Conservation (phyloP, 1,140 invertebrate genomes). For the Heliconius nattereri region DNA sequence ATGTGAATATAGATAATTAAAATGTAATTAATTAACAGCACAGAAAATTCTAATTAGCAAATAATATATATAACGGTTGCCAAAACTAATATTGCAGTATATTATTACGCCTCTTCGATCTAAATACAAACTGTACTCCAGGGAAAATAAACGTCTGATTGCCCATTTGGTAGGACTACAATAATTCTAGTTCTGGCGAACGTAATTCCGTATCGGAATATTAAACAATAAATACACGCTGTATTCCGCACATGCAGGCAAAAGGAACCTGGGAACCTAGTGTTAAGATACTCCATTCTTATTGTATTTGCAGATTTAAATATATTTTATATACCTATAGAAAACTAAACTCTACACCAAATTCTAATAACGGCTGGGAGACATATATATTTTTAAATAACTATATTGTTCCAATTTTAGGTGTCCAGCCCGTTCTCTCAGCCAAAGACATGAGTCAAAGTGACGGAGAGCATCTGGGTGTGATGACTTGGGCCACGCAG, state of each 20-base stretch:
- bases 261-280: background rate
- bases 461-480: slow-evolving; percentile 96
- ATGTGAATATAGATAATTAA: background rate
- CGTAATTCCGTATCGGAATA: slow-evolving; percentile 1
- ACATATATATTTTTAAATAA: too few species aligned
- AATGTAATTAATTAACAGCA: background rate
- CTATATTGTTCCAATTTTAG: slow-evolving; percentile 57
- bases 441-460: slow-evolving; percentile 96
- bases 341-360: too few species aligned
- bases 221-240: background rate
- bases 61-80: background rate
- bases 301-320: too few species aligned
- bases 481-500: slow-evolving; percentile 96
- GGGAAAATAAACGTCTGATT: slow-evolving; percentile 21
- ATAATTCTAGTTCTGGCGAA: background rate
- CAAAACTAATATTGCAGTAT: slow-evolving; percentile 5
- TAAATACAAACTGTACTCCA: slow-evolving; percentile 17
- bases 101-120: slow-evolving; percentile 10
- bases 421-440: slow-evolving; percentile 93
- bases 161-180: slow-evolving; percentile 5
- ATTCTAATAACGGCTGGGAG: too few species aligned
- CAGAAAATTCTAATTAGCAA: background rate
- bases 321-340: too few species aligned
- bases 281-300: background rate
- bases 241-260: background rate